Base-by-base conservation (phyloP, 2,888 invertebrate species). In the Arenicola marina region DNA sequence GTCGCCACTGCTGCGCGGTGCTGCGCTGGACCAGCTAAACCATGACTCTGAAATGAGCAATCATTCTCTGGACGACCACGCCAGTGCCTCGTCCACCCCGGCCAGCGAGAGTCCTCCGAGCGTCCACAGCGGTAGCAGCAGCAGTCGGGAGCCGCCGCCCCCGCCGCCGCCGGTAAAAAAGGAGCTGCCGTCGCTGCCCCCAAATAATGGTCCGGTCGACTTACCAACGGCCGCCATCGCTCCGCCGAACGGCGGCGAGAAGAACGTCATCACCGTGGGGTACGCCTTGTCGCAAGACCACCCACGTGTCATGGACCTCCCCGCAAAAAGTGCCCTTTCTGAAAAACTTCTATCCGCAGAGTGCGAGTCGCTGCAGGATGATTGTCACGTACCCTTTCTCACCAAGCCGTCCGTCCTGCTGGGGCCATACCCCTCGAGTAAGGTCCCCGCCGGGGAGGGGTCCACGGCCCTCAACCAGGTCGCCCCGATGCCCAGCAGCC, bases 11-110 rank as follows among this genome's bases (percentile, higher is more conserved):
- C 21, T 33, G n/a, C 32, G 2, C 21, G 11, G 26, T 24, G 18
- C 29, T 53, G 34, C 38, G 26, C n/a, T 55, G 26, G 34, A 33
- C 18, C 21, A 24, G 7, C 45, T 48, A 11, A 60, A 55, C 34
- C 61, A 67, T 59, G 64, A 67, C 54, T 67, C 67, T 18, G 67
- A 64, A 29, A 48, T 64, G 15, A 65, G 64, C 43, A 67, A 57
- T 43, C 63, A 67, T 43, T 64, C 67, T 1, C 58, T 55, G 43
- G 63, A 64, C 18, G 66, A 66, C 48, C 56, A 32, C 29, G 45
- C 15, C 34, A 44, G 48, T 11, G 29, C 2, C 15, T 28, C 15
- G 15, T 33, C 2, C 15, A 4, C 29, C 11, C 18, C 38, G 38
- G 56, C 11, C 21, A 38, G 21, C 34, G 38, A 33, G 2, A n/a